phyloP scores from a whole-genome alignment of 1,140 invertebrate species.

The Aphaenogaster floridana region DNA sequence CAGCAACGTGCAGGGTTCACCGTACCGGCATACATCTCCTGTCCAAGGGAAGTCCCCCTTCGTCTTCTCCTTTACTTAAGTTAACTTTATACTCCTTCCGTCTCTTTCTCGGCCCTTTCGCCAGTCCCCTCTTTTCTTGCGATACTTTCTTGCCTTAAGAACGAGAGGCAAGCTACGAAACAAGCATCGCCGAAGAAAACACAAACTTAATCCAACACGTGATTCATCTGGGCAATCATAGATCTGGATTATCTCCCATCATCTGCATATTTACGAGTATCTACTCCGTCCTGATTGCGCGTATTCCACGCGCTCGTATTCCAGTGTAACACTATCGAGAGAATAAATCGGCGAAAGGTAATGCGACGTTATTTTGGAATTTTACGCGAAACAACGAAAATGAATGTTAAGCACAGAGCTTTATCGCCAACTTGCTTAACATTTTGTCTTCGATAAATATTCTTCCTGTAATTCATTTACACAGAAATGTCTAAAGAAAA shows the following conservation, averaged over 20 bases:
- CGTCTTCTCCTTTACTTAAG: constrained; percentile 78
- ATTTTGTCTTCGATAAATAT: neutral
- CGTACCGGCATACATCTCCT: constrained; percentile 80
- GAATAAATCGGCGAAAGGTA: constrained; percentile 48
- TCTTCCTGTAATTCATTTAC: neutral
- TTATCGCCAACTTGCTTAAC: neutral
- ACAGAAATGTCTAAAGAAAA: neutral
- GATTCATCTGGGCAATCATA: constrained; percentile 78
- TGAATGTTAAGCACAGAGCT: neutral
- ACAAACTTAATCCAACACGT: constrained; percentile 81
- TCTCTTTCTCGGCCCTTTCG: constrained; percentile 54
- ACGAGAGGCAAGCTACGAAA: constrained; percentile 66
- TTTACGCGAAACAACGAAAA: neutral
- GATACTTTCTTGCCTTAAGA: constrained; percentile 24
- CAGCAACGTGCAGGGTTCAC: constrained; percentile 78
- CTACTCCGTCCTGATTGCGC: constrained; percentile 77
- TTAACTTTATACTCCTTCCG: constrained; percentile 81
- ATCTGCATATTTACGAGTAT: constrained; percentile 83
- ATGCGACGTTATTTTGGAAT: constrained; percentile 50
- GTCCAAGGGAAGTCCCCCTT: constrained; percentile 77
- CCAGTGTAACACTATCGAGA: constrained; percentile 55
- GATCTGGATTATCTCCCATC: constrained; percentile 83
- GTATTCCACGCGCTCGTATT: constrained; percentile 59
- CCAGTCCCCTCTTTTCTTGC: constrained; percentile 40
- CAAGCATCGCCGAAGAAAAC: constrained; percentile 75